Evolutionary conservation across 2,888 invertebrate genomes (phyloP).

Genomic region (Mechanitis messenoides): DNA sequence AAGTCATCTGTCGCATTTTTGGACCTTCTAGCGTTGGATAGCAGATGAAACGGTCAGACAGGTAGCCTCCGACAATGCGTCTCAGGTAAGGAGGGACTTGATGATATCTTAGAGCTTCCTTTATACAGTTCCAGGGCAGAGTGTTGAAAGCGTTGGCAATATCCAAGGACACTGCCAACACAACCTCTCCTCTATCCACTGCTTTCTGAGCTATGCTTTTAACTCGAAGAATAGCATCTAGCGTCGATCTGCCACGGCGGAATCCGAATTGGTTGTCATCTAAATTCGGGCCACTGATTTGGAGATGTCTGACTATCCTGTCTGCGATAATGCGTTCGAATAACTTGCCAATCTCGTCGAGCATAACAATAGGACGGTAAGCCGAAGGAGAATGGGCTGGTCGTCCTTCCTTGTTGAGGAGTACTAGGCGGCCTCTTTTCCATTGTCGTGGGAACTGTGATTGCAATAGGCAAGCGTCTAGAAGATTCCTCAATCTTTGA

Average conservation of each 20-base stretch:
- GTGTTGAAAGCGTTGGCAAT: background rate
- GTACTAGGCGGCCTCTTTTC: slow-evolving; percentile 1
- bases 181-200: no score
- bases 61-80: background rate
- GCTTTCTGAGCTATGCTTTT: background rate
- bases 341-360: slow-evolving; percentile 18
- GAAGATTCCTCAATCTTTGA: no score
- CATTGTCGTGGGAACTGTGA: background rate
- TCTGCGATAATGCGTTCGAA: slow-evolving; percentile 7
- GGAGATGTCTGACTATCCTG: slow-evolving; percentile 10
- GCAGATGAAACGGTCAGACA: background rate
- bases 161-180: no score
- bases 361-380: slow-evolving; percentile 18
- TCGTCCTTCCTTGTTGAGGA: slow-evolving; percentile 12
- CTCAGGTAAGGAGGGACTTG: background rate
- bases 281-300: slow-evolving; percentile 9
- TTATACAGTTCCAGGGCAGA: background rate
- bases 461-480: no score
- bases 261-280: slow-evolving; percentile 7
- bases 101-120: background rate
- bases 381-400: slow-evolving; percentile 15
- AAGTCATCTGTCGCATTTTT: background rate
- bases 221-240: slow-evolving; percentile 10
- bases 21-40: background rate
- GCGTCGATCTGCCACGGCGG: slow-evolving; percentile 18